phyloP scores from a whole-genome alignment of 2,888 invertebrate genomes.

The Scotopteryx bipunctaria region DNA sequence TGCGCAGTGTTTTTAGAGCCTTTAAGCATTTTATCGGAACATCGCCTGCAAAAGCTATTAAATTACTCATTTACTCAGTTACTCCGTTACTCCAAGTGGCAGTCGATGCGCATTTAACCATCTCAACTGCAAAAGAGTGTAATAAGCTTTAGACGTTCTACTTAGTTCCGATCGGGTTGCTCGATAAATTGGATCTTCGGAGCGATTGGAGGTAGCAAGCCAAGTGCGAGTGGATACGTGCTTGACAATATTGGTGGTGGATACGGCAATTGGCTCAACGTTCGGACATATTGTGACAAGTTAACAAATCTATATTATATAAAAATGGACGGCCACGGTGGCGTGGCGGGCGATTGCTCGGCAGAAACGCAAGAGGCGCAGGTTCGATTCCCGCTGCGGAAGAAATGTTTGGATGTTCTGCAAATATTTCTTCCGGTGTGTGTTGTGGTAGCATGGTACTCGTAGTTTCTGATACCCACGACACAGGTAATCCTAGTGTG shows the following conservation, averaged over 20 bases:
- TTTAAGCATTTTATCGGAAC: neutral
- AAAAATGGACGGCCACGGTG: no score
- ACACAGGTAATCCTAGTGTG: no score
- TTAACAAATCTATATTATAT: no score
- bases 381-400: no score
- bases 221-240: neutral
- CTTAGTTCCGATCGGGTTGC: conserved; percentile 17
- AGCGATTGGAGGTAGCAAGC: neutral
- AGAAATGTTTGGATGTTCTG: no score
- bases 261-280: no score
- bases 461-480: no score
- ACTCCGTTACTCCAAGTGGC: conserved; percentile 4
- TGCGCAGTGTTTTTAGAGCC: neutral
- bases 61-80: conserved; percentile 13
- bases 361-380: no score
- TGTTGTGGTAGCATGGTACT: no score
- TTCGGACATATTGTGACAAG: no score
- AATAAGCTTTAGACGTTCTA: conserved; percentile 11
- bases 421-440: no score
- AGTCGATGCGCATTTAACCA: conserved; percentile 8
- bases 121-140: conserved; percentile 8
- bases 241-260: neutral
- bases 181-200: conserved; percentile 16
- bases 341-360: no score
- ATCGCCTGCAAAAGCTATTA: neutral